Conservation (phyloP, 2,888 invertebrate genomes). For the Elmis aenea region DNA sequence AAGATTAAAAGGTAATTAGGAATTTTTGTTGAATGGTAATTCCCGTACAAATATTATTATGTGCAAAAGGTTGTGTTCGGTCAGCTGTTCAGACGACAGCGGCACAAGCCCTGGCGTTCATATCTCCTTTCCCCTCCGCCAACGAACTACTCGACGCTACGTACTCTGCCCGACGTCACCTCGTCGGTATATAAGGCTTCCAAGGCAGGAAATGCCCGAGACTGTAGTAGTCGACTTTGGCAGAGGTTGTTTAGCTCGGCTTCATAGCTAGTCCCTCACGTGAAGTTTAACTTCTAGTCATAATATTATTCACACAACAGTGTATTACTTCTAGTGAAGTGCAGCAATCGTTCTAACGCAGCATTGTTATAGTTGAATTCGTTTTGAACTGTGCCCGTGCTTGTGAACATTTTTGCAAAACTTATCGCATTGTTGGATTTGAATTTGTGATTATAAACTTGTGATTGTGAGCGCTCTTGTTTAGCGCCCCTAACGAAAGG, state of each 20-base stretch:
- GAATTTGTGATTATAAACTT: no score
- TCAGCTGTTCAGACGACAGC: slow-evolving; percentile 25
- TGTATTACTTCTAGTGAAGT: slow-evolving; percentile 3
- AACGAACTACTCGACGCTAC: slow-evolving; percentile 14
- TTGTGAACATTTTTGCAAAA: neutral
- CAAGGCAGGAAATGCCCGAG: slow-evolving; percentile 26
- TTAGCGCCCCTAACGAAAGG: no score
- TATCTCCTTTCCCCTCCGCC: slow-evolving; percentile 16
- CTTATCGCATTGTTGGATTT: neutral
- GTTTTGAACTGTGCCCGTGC: slow-evolving; percentile 4
- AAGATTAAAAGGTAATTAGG: no score
- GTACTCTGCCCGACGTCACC: slow-evolving; percentile 17
- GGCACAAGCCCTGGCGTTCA: slow-evolving; percentile 24
- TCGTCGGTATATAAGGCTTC: slow-evolving; percentile 20
- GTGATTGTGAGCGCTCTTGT: no score
- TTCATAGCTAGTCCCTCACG: slow-evolving; percentile 33
- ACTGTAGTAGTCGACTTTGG: slow-evolving; percentile 14
- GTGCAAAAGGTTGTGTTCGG: slow-evolving; percentile 7
- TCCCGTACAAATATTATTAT: slow-evolving; percentile 10
- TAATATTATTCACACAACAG: no score
- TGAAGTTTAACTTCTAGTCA: slow-evolving; percentile 29
- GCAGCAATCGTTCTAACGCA: neutral
- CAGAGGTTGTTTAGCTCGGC: slow-evolving; percentile 34
- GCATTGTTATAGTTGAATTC: slow-evolving; percentile 1
- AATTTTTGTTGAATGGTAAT: no score